A percentile compares a stretch with the other conserved stretches of the same genome.
Conservation (phyloP, 2,888 invertebrate species). For the Miltochrista miniata region DNA sequence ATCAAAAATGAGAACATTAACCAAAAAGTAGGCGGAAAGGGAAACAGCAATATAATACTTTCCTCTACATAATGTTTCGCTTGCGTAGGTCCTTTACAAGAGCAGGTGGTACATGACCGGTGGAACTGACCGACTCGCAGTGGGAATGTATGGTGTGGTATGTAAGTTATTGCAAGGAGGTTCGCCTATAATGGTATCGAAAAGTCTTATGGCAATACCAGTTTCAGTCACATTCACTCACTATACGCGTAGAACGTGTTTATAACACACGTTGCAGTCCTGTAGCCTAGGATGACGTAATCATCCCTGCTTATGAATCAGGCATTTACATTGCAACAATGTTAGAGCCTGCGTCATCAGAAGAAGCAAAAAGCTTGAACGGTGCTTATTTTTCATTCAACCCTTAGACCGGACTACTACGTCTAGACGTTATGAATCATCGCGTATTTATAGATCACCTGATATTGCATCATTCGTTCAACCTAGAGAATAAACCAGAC, state of each 20-base stretch:
- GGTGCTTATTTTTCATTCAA: conserved; percentile 56
- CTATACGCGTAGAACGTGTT: conserved; percentile 6
- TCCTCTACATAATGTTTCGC: no score
- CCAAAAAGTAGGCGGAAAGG: no score
- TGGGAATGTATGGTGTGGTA: no score
- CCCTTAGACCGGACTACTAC: conserved; percentile 47
- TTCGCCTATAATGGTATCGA: no score
- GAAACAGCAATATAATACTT: no score
- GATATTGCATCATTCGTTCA: neutral
- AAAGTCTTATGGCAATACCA: no score
- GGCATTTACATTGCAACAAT: conserved; percentile 21
- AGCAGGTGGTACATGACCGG: no score
- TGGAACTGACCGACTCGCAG: no score
- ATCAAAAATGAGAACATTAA: no score
- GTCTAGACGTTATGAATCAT: conserved; percentile 44
- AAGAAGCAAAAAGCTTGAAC: conserved; percentile 37
- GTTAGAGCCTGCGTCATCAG: conserved; percentile 29
- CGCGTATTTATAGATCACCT: conserved; percentile 19
- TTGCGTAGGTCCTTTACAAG: no score
- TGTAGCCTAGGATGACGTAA: conserved; percentile 26
- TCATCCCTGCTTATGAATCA: conserved; percentile 11
- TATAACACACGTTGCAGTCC: conserved; percentile 3
- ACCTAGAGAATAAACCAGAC: neutral
- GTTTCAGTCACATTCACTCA: neutral
- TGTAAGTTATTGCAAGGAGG: no score